These are phyloP conservation scores for Pocillopora damicornis DNA, from an alignment of 64 coral and sea anemone species.

Conservation along the genomic window DNA sequence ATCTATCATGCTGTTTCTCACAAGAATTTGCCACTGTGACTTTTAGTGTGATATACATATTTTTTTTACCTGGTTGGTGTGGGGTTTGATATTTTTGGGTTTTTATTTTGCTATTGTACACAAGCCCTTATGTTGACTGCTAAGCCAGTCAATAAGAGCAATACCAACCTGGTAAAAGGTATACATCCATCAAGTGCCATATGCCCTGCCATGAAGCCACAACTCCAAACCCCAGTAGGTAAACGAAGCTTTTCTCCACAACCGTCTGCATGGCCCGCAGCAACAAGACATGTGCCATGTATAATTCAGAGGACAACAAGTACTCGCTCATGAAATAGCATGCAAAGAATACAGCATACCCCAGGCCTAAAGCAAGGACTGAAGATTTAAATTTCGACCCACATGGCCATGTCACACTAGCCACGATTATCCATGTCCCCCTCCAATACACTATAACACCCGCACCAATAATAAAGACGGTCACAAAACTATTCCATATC, in stretches of 20 bases:
- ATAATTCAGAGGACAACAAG: neutral
- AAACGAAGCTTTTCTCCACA: neutral
- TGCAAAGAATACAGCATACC: neutral
- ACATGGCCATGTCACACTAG: neutral
- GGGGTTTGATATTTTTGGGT: too few relatives aligned
- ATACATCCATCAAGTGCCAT: constrained; percentile 35
- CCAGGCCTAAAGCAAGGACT: neutral
- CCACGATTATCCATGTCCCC: constrained; percentile 27
- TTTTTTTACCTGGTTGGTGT: too few relatives aligned
- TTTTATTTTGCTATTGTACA: too few relatives aligned
- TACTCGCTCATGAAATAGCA: constrained; percentile 17
- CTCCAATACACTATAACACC: constrained; percentile 44
- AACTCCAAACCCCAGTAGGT: constrained; percentile 30
- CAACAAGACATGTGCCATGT: neutral
- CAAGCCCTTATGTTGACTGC: too few relatives aligned
- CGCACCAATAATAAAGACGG: constrained; percentile 9
- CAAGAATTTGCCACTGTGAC: too few relatives aligned
- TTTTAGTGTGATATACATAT: too few relatives aligned
- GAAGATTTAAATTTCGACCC: neutral
- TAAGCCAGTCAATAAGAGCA: neutral
- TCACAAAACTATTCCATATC: constrained; percentile 4
- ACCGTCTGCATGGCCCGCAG: constrained; percentile 1
- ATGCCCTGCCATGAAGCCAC: constrained; percentile 26
- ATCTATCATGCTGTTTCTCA: too few relatives aligned
- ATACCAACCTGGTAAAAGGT: constrained; percentile 24